Conservation (phyloP, 2,797 vertebrate genomes). For the Sebastes cheni region DNA sequence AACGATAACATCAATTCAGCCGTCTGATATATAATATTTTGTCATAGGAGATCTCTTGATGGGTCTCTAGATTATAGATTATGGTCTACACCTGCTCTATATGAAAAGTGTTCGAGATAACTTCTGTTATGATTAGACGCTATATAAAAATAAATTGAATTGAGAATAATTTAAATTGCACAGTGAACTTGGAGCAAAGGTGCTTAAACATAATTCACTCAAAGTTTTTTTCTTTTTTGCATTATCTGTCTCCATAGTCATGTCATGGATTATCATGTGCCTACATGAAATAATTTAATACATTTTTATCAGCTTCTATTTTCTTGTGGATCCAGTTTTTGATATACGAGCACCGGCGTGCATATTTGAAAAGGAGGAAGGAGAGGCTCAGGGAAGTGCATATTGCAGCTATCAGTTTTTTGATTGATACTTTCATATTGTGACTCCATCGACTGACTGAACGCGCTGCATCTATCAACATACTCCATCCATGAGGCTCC, state of each 20-base stretch:
- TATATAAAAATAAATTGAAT: background rate
- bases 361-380: background rate
- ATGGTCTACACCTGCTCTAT: too few relatives aligned
- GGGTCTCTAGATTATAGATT: too few relatives aligned
- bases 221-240: background rate
- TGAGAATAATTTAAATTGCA: background rate
- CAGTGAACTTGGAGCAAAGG: background rate
- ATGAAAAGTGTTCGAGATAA: too few relatives aligned
- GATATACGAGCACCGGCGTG: background rate
- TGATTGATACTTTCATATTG: slow-evolving; percentile 43
- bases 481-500: background rate
- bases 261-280: background rate
- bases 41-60: too few relatives aligned
- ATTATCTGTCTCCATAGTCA: background rate
- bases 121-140: too few relatives aligned
- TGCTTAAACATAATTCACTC: background rate
- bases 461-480: background rate
- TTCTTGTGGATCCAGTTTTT: background rate
- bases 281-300: background rate
- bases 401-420: slow-evolving; percentile 7
- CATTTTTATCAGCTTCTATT: too few relatives aligned
- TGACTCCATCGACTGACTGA: slow-evolving; percentile 5
- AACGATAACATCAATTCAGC: background rate
- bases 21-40: background rate
- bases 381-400: background rate